phyloP scores from a whole-genome alignment of 2,888 invertebrate species.

The Nasonovia ribisnigri region DNA sequence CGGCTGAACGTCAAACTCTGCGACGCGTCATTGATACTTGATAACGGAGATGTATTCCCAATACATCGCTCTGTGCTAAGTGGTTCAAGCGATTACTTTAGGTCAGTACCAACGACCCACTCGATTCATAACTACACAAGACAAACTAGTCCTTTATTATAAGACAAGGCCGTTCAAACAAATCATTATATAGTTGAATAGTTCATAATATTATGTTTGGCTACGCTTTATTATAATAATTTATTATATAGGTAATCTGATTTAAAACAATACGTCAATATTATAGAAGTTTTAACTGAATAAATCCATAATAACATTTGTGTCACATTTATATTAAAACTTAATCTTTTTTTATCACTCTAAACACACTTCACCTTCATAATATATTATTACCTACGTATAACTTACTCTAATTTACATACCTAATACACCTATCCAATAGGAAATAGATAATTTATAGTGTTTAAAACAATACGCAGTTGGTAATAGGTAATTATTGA shows the following conservation, averaged over 20 bases:
- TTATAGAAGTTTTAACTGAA: not conserved
- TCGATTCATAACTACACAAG: not conserved
- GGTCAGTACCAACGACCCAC: slow-evolving; percentile 72
- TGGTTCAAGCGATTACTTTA: slow-evolving; percentile 91
- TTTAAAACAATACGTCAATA: not conserved
- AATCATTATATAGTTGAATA: not conserved
- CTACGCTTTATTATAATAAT: not conserved
- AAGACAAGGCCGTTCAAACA: not conserved
- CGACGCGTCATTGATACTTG: slow-evolving; percentile 86
- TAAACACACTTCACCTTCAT: not conserved
- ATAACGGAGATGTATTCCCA: slow-evolving; percentile 81
- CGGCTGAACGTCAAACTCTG: slow-evolving; percentile 86
- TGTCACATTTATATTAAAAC: too few species aligned
- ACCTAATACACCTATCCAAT: not conserved
- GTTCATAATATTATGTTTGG: not conserved
- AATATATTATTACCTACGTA: not conserved
- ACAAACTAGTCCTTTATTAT: not conserved
- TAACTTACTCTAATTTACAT: not conserved
- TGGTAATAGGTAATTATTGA: not conserved
- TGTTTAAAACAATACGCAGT: not conserved
- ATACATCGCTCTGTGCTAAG: slow-evolving; percentile 89
- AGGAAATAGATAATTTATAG: not conserved
- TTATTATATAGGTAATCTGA: not conserved
- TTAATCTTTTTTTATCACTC: too few species aligned
- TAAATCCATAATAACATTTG: not conserved